Conservation (phyloP, 2,797 vertebrate species). For the Myotis findleyi region DNA sequence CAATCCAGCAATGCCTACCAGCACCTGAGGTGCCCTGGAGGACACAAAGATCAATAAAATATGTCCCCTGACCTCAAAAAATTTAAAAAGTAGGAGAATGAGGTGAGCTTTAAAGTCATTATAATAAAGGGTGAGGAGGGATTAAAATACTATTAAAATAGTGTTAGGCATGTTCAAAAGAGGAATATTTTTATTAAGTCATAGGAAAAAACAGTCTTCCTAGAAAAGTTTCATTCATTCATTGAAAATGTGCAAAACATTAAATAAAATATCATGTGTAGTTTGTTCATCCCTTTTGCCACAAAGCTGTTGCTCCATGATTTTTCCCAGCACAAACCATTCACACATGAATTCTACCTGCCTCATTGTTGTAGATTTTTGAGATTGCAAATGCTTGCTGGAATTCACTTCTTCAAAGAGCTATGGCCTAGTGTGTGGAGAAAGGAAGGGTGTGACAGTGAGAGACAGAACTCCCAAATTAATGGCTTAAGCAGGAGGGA, state of each 20-base stretch:
- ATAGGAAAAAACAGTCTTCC: background rate
- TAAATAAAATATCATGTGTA: background rate
- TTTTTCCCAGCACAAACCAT: background rate
- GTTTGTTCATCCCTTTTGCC: background rate
- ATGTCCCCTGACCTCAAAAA: background rate
- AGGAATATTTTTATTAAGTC: background rate
- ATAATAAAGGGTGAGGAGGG: background rate
- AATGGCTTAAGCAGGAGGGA: background rate
- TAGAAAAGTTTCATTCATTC: background rate
- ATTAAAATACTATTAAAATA: slow-evolving; percentile 30
- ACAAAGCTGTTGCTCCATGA: background rate
- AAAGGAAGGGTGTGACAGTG: background rate
- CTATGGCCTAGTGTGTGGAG: background rate
- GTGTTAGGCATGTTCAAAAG: background rate
- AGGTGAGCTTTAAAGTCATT: background rate
- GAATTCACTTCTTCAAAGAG: background rate
- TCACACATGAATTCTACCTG: background rate
- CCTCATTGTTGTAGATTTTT: background rate
- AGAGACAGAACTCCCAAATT: background rate
- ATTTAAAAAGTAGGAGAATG: background rate
- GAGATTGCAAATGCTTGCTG: background rate
- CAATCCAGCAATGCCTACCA: background rate
- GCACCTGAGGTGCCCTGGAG: background rate
- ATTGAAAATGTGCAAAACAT: background rate
- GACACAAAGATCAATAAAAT: background rate